Evolutionary conservation across 1,140 invertebrate species (phyloP), one percentile per base, ranked within the genome.

Genomic region (Archegozetes longisetosus): DNA sequence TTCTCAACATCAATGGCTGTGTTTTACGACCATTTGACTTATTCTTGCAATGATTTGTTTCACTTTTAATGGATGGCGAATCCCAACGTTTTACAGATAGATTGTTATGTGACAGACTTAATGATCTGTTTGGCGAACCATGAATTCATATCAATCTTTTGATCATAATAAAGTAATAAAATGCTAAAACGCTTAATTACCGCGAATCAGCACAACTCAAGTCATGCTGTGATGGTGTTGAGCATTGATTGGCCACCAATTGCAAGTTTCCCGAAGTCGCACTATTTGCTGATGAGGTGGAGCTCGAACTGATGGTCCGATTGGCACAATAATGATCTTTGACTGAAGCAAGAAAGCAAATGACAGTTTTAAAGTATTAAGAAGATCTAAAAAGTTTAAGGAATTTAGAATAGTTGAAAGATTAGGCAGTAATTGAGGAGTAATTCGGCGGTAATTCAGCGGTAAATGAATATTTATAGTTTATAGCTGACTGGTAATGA

Each of bases 1-100:
- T 53, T 27, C 58, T 49, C 14, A 62, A 17, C 32, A 61, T 49
- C 24, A 62, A 29, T 13, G 61, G 61, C 26, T 53, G 53, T 20
- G n/a, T 57, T n/a, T 32, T 55, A 26, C 25, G 28, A 26, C 25
- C 9, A 6, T 46, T 25, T 6, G 47, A 9, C 25, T 26, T 25
- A 9, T 55, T 32, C 53, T 40, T 40, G 32, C 17, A 17, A 40
- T 40, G 4, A 25, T 6, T 25, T 23, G 20, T 9, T 52, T 22
- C 20, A 22, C 6, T 9, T n/a, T 23, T 25, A 52, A 6, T 25
- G 4, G 50, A 23, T 9, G 4, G 6, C 4, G 24, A 22, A 52
- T 22, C 20, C 24, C 20, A 52, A 22, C 20, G 50, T 22, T 22
- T 52, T 40, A 40, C 32, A 40, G 32, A 40, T 40, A 40, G 17